Conservation (phyloP, 2,113 vertebrate species). For the Rhombomys opimus region DNA sequence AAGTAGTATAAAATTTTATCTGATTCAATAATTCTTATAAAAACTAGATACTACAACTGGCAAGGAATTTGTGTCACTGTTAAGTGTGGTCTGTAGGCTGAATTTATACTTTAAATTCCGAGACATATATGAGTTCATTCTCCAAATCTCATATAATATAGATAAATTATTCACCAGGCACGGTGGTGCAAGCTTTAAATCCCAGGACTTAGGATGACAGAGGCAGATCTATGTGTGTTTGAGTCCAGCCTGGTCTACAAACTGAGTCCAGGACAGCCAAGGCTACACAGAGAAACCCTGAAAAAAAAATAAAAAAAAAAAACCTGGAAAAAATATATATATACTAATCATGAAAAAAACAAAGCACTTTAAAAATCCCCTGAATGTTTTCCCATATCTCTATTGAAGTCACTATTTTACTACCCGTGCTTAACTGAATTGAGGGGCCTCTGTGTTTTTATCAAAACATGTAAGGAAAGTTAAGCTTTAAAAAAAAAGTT, state of each 20-base stretch:
- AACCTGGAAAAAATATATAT: too few relatives aligned
- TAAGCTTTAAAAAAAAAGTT: background rate
- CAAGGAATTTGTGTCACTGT: conserved; percentile 16
- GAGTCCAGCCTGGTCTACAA: too few relatives aligned
- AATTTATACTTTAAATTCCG: conserved; percentile 1
- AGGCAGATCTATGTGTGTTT: too few relatives aligned
- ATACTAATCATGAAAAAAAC: conserved; percentile 33
- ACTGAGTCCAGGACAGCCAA: too few relatives aligned
- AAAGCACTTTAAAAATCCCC: background rate
- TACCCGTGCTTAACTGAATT: conserved; percentile 28
- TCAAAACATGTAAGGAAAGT: background rate
- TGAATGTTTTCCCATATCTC: background rate
- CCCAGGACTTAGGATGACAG: too few relatives aligned
- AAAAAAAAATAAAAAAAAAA: too few relatives aligned
- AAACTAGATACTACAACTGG: background rate
- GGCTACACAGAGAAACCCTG: too few relatives aligned
- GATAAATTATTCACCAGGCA: background rate
- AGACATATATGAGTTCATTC: background rate
- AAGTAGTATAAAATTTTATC: conserved; percentile 16
- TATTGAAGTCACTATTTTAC: background rate
- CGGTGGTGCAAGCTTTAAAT: too few relatives aligned
- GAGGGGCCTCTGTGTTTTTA: conserved; percentile 23
- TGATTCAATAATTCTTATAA: conserved; percentile 41
- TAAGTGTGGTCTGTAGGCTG: background rate
- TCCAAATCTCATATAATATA: conserved; percentile 36